Evolutionary conservation across 1,140 invertebrate genomes (phyloP), one percentile per base, ranked within the genome.

Genomic region (Aphaenogaster floridana): DNA sequence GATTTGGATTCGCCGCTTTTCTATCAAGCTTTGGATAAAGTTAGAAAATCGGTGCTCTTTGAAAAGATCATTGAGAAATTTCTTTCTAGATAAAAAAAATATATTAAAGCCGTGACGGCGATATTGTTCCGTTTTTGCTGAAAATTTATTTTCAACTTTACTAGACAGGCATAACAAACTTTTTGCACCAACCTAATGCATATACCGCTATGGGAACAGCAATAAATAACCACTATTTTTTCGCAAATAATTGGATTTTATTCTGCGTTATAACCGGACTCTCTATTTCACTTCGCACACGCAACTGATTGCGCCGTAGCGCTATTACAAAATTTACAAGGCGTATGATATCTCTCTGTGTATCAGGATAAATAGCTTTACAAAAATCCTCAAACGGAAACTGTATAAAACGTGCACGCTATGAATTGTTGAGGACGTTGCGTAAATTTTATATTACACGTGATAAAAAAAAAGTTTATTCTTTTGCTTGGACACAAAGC

Each of bases 321-420:
- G 34, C 45, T 11, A 34, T 79, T 71, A 11, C 28, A 76, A 84
- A 61, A 84, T 84, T 84, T 63, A 63, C 69, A 84, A 84, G 4
- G 28, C 42, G 4, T n/a, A 61, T 4, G 13, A 21, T 28, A 69
- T 39, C n/a, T 76, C 42, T 74, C 54, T 39, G 13, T 13, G 13
- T 61, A 84, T 63, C 45, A 34, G n/a, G 5, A 34, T 39, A 71
- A 71, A 74, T 74, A 36, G 57, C 13, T 13, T 74, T 45, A 48
- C n/a, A 57, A 84, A 84, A 83, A 52, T 81, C 52, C 28, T 72
- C 59, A 72, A 50, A 8, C 17, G 57, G 9, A 84, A 83, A 84
- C 28, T 48, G 66, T 36, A 36, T 72, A 57, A 83, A 81, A 72
- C n/a, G n/a, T 50, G 21, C 52, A 28, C 13, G 17, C 42, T 34